Evolutionary conservation across 2,888 invertebrate species (phyloP), one percentile per base, ranked within the genome.

Genomic region (Blera fallax): DNA sequence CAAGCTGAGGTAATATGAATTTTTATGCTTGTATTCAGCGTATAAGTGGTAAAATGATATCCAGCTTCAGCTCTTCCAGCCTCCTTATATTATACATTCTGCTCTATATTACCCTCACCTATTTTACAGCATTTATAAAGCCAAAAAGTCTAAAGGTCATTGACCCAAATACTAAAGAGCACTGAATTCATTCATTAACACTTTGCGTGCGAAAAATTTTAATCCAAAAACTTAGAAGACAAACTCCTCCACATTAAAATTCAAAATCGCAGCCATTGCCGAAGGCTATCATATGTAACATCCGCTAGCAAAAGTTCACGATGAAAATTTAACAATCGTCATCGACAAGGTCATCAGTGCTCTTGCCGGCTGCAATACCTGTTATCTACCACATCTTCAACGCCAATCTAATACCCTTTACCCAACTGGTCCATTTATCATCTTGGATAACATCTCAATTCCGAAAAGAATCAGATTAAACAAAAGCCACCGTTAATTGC

Each of bases 401-500:
- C n/a, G n/a, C 27, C 21, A 48, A 64, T 34, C 73, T 52, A 62
- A 69, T 32, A 29, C 54, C 50, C 27, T 74, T 69, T 45, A 69
- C 62, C 67, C 48, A 48, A 50, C 32, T 8, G 1, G 3, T 21
- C 6, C 45, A 69, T 83, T 43, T 52, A 56, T 62, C 74, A 79
- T 79, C 27, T 45, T 29, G 14, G 62, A 54, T 74, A 67, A 64
- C 65, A 54, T 62, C 69, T 73, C 50, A 40, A 62, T 69, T 29
- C 37, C 40, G 27, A 43, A 43, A 8, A 45, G 62, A 69, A 73
- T 77, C 67, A 45, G 62, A 73, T 73, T 73, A 69, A 64, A 60
- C 18, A 67, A 67, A 58, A 24, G 52, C 32, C 43, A 2, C 37
- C n/a, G 34, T 48, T 84, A 50, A 79, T 79, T 64, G 74, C 70